These are phyloP conservation scores for Caenorhabditis drosophilae DNA, from an alignment of 2,888 invertebrate genomes.

Conservation along the genomic window DNA sequence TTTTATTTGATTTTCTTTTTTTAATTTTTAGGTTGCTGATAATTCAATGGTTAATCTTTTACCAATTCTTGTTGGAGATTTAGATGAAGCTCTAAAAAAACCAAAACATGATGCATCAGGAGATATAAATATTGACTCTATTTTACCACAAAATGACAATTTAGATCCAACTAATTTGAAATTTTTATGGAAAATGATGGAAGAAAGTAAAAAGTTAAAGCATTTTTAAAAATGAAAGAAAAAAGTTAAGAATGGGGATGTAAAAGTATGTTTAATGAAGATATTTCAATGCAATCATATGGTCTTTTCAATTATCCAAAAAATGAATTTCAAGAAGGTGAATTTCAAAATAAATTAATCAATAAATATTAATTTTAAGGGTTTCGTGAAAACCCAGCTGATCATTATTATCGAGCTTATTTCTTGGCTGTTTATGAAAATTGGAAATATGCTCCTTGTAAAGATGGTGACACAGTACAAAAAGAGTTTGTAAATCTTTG, in stretches of 20 bases:
- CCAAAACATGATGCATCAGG: slow-evolving; percentile 35
- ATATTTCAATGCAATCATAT: slow-evolving; percentile 41
- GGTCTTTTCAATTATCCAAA: slow-evolving; percentile 61
- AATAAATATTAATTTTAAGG: too few species aligned
- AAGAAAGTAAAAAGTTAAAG: slow-evolving; percentile 47
- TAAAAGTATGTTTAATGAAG: slow-evolving; percentile 59
- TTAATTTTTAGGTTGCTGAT: slow-evolving; percentile 75
- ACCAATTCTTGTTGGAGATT: slow-evolving; percentile 79
- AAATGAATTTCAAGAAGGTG: slow-evolving; percentile 48
- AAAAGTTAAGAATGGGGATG: slow-evolving; percentile 43
- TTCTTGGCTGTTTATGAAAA: slow-evolving; percentile 54
- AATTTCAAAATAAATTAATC: too few species aligned
- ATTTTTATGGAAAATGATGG: slow-evolving; percentile 62
- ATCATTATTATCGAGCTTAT: slow-evolving; percentile 70
- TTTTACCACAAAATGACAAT: slow-evolving; percentile 37
- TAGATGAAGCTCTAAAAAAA: slow-evolving; percentile 34
- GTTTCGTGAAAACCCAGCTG: slow-evolving; percentile 69
- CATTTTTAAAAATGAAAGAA: background rate
- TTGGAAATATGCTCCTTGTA: slow-evolving; percentile 37
- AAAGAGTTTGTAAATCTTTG: slow-evolving; percentile 54
- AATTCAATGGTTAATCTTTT: slow-evolving; percentile 90
- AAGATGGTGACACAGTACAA: slow-evolving; percentile 40
- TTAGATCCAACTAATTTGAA: slow-evolving; percentile 50
- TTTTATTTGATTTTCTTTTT: too few species aligned
- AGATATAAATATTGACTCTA: slow-evolving; percentile 45